These are phyloP conservation scores for Natrix natrix DNA, from an alignment of 2,797 vertebrate species.

Conservation along the genomic window DNA sequence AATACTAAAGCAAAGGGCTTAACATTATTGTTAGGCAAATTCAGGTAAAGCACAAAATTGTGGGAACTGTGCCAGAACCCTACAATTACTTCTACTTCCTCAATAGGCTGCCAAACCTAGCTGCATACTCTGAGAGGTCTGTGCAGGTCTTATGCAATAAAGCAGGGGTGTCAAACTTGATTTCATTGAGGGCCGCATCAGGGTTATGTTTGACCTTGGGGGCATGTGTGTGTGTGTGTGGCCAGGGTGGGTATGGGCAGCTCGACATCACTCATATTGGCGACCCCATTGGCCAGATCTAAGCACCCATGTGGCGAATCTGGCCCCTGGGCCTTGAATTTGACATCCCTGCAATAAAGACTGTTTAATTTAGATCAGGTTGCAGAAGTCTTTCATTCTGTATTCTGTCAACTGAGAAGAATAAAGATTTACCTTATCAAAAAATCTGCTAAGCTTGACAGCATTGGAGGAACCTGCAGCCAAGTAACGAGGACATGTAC, in stretches of 20 bases:
- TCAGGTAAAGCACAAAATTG: not conserved
- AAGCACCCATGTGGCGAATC: too few relatives aligned
- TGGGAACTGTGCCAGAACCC: not conserved
- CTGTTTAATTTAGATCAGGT: not conserved
- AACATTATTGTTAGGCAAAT: not conserved
- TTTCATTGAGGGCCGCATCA: too few relatives aligned
- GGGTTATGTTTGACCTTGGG: too few relatives aligned
- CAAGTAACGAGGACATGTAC: constrained; percentile 90
- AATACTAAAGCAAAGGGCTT: not conserved
- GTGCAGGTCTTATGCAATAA: not conserved
- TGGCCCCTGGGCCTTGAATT: too few relatives aligned
- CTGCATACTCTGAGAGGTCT: not conserved
- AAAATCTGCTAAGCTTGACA: constrained; percentile 96
- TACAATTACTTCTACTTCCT: not conserved
- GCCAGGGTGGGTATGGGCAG: too few relatives aligned
- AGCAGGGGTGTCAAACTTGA: too few relatives aligned
- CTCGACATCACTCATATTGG: too few relatives aligned
- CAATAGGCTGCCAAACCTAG: not conserved
- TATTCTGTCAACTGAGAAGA: not conserved
- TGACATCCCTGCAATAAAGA: not conserved
- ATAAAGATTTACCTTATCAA: constrained; percentile 87
- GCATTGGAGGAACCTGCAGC: constrained; percentile 97
- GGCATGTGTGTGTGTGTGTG: too few relatives aligned
- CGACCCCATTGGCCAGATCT: too few relatives aligned
- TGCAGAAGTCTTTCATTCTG: not conserved